phyloP scores from a whole-genome alignment of 2,888 invertebrate species.

The Calliphora vomitoria region DNA sequence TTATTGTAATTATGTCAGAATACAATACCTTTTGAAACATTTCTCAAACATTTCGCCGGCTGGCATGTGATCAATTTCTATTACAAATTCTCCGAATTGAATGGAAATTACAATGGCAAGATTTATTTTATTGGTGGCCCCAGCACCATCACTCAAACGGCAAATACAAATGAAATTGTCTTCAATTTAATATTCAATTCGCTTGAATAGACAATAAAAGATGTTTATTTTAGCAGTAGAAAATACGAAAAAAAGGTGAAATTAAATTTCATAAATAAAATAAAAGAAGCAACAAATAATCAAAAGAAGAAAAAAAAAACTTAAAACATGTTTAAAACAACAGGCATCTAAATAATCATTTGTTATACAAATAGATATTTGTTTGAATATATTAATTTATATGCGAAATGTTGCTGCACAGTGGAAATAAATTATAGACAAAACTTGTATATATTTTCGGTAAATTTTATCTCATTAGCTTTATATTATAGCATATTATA shows the following conservation, averaged over 20 bases:
- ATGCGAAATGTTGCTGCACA: slow-evolving; percentile 17
- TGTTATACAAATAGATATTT: slow-evolving; percentile 38
- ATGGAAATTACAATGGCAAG: background rate
- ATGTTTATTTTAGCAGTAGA: slow-evolving; percentile 6
- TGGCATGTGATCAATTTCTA: background rate
- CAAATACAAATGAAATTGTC: background rate
- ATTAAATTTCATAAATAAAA: slow-evolving; percentile 39
- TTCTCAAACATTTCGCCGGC: background rate
- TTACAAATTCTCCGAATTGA: slow-evolving; percentile 24
- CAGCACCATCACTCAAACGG: slow-evolving; percentile 5
- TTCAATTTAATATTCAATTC: slow-evolving; percentile 31
- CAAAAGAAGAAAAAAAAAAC: slow-evolving; percentile 9
- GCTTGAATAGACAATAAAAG: slow-evolving; percentile 16
- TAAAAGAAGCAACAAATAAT: slow-evolving; percentile 8
- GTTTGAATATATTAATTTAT: background rate
- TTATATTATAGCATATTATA: too few relatives aligned
- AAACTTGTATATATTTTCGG: too few relatives aligned
- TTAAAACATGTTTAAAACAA: slow-evolving; percentile 49
- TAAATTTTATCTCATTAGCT: too few relatives aligned
- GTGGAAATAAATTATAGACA: background rate
- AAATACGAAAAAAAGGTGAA: slow-evolving; percentile 43
- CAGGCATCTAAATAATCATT: slow-evolving; percentile 46
- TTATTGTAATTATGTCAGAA: too few relatives aligned
- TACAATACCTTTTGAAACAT: background rate
- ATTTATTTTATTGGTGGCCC: background rate